These are phyloP conservation scores for Menura novaehollandiae DNA, from an alignment of 2,113 vertebrate species.

Conservation along the genomic window DNA sequence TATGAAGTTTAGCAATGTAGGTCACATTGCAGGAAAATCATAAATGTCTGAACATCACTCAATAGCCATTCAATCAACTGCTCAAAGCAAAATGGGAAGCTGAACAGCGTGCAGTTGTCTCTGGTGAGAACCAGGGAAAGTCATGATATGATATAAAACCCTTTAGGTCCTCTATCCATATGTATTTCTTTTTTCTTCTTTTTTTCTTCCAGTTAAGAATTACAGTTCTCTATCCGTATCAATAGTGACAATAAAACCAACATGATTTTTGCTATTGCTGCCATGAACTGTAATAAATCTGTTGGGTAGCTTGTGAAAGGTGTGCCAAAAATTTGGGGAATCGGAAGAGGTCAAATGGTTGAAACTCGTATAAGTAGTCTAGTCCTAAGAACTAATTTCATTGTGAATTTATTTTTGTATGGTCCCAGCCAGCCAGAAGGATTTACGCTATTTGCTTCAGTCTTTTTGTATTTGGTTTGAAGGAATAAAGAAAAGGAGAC, in stretches of 20 bases:
- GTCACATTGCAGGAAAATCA: conserved; percentile 48
- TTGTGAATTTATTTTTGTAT: neutral
- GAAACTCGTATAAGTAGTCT: neutral
- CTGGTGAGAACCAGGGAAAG: neutral
- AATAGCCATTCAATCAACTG: conserved; percentile 30
- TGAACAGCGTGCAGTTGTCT: conserved; percentile 5
- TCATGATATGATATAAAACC: neutral
- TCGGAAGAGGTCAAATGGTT: neutral
- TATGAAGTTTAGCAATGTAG: conserved; percentile 66
- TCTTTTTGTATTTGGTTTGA: neutral
- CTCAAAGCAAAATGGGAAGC: conserved; percentile 32
- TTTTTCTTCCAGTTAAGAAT: conserved; percentile 1
- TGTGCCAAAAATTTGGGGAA: neutral
- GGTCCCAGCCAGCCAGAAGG: neutral
- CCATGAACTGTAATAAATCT: neutral
- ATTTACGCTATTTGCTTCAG: neutral
- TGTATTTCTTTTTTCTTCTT: neutral
- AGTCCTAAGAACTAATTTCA: neutral
- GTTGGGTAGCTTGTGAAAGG: neutral
- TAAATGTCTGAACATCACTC: conserved; percentile 41
- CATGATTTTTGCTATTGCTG: accelerated
- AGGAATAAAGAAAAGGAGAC: neutral
- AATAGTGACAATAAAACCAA: neutral
- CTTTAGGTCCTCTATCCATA: neutral
- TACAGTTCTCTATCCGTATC: neutral